Conservation (phyloP, 1,140 invertebrate genomes). For the Pachypsylla venusta region DNA sequence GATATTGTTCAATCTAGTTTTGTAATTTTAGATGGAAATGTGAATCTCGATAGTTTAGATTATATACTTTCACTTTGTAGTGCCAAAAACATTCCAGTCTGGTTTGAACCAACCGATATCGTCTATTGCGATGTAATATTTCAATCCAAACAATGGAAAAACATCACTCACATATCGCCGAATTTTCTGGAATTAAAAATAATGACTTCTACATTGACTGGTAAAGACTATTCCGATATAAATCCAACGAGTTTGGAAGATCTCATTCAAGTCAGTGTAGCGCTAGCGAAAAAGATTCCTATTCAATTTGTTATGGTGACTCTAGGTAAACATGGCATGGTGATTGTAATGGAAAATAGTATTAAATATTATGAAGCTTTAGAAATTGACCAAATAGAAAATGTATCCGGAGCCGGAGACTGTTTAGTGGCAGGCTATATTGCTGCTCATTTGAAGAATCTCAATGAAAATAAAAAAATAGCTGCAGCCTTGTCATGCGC, state of each 20-base stretch:
- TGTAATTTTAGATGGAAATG: slow-evolving; percentile 1
- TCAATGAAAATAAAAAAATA: neutral
- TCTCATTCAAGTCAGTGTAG: neutral
- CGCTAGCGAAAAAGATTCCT: neutral
- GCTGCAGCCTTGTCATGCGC: neutral
- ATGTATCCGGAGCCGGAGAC: neutral
- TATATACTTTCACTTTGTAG: neutral
- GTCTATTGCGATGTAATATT: neutral
- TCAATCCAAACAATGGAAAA: neutral
- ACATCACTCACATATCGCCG: slow-evolving; percentile 1
- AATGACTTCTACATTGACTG: neutral
- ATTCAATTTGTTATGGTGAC: neutral
- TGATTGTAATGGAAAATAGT: neutral
- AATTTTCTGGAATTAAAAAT: neutral
- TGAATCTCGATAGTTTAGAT: neutral
- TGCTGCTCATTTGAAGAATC: neutral
- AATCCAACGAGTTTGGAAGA: neutral
- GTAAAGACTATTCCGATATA: neutral
- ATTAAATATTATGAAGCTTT: neutral
- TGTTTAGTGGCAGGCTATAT: neutral
- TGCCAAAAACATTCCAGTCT: neutral
- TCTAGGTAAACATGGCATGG: slow-evolving; percentile 1
- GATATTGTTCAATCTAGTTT: neutral
- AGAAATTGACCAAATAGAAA: neutral
- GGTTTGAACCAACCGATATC: slow-evolving; percentile 6